These are phyloP conservation scores for Ypsolopha scabrella DNA, from an alignment of 2,888 invertebrate genomes.

Conservation along the genomic window DNA sequence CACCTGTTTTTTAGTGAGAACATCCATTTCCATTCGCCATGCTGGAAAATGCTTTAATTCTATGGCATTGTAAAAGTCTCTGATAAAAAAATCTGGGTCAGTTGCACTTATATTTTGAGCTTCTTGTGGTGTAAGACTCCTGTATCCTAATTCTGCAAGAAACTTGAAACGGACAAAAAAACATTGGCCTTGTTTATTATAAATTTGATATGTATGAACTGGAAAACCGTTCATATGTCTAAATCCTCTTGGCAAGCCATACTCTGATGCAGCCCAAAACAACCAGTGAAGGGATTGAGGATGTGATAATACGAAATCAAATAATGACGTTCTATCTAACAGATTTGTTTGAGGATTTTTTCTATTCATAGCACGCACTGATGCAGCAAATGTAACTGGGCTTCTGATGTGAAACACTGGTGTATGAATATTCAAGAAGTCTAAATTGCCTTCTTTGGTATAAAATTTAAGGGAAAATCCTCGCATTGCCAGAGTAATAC, in stretches of 20 bases:
- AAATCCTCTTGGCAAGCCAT: constrained; percentile 90
- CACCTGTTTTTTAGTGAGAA: constrained; percentile 84
- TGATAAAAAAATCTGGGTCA: constrained; percentile 86
- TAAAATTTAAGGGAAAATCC: constrained; percentile 93
- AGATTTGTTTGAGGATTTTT: constrained; percentile 88
- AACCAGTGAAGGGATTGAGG: constrained; percentile 84
- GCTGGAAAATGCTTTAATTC: constrained; percentile 73
- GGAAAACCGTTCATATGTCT: constrained; percentile 93
- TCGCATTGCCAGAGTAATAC: constrained; percentile 80
- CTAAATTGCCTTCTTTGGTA: constrained; percentile 89
- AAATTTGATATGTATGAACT: constrained; percentile 89
- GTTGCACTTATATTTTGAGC: constrained; percentile 73
- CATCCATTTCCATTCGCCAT: constrained; percentile 81
- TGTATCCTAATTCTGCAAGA: constrained; percentile 89
- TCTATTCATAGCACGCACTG: constrained; percentile 87
- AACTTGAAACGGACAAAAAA: constrained; percentile 91
- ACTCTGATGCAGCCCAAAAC: constrained; percentile 83
- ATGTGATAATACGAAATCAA: constrained; percentile 87
- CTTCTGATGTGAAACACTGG: constrained; percentile 91
- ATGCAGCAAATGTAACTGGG: constrained; percentile 84
- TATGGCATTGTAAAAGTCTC: constrained; percentile 92
- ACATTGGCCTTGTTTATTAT: constrained; percentile 77
- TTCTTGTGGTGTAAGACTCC: constrained; percentile 74
- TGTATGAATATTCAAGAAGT: constrained; percentile 86
- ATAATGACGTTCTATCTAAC: constrained; percentile 86